These are phyloP conservation scores for Lucilia sericata DNA, from an alignment of 1,140 invertebrate species.

Conservation along the genomic window DNA sequence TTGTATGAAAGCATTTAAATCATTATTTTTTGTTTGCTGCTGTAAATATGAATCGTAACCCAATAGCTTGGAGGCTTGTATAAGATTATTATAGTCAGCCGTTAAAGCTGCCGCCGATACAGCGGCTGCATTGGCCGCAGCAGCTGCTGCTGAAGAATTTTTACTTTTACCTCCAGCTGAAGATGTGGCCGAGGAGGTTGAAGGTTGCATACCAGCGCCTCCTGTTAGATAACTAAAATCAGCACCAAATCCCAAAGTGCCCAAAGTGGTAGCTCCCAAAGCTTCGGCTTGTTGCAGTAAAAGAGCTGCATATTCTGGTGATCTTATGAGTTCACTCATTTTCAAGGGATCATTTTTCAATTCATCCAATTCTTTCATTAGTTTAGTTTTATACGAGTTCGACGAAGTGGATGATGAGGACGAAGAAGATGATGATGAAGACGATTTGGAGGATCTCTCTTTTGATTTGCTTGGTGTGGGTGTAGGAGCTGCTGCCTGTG, in stretches of 20 bases:
- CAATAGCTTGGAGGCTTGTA: conserved; percentile 63
- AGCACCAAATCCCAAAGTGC: conserved; percentile 61
- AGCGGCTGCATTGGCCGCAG: conserved; percentile 53
- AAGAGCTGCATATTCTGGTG: conserved; percentile 64
- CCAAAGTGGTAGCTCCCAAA: conserved; percentile 63
- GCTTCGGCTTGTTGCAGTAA: conserved; percentile 66
- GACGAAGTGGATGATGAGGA: conserved; percentile 60
- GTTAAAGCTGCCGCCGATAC: conserved; percentile 59
- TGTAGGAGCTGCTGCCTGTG: not conserved
- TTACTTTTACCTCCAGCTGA: conserved; percentile 48
- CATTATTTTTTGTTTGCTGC: conserved; percentile 62
- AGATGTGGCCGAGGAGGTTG: conserved; percentile 40
- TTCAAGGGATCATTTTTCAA: conserved; percentile 66
- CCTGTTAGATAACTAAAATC: conserved; percentile 63
- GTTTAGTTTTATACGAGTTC: conserved; percentile 65
- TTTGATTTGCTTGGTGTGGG: conserved; percentile 55
- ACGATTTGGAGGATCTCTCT: conserved; percentile 55
- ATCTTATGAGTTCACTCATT: conserved; percentile 65
- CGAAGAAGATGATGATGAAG: conserved; percentile 57
- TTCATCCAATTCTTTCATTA: conserved; percentile 66
- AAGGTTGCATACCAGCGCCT: conserved; percentile 48
- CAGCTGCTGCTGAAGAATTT: conserved; percentile 49
- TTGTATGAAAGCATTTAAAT: conserved; percentile 63
- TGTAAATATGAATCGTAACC: conserved; percentile 66
- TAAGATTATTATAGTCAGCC: conserved; percentile 64